Conservation (phyloP, 2,797 vertebrate genomes). For the Semaprochilodus insignis region DNA sequence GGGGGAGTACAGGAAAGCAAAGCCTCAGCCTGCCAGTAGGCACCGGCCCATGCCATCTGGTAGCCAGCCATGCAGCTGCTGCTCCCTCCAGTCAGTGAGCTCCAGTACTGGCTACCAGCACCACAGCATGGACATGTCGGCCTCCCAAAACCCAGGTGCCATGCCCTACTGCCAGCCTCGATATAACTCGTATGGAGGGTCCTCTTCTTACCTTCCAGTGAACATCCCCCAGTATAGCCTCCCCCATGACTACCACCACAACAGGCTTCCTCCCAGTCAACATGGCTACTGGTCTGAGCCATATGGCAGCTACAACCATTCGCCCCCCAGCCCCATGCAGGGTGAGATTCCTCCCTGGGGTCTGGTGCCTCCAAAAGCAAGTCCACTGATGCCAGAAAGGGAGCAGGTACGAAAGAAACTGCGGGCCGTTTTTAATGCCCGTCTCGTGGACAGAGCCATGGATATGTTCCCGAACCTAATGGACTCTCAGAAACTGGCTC, state of each 20-base stretch:
- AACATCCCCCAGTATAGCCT: conserved; percentile 57
- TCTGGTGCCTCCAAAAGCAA: conserved; percentile 10
- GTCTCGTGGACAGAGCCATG: conserved; percentile 78
- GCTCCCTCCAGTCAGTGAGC: conserved; percentile 48
- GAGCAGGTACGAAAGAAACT: conserved; percentile 76
- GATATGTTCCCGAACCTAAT: conserved; percentile 71
- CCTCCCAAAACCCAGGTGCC: conserved; percentile 41
- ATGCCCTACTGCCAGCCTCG: conserved; percentile 36
- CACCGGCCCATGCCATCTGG: conserved; percentile 41
- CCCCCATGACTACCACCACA: conserved; percentile 56
- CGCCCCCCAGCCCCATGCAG: neutral
- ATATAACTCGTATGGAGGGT: conserved; percentile 50
- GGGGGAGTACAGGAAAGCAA: conserved; percentile 30
- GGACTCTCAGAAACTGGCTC: conserved; percentile 75
- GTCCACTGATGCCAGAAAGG: conserved; percentile 52
- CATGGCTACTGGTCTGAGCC: conserved; percentile 68
- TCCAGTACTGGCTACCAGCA: conserved; percentile 40
- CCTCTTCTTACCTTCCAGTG: conserved; percentile 45
- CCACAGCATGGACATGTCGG: conserved; percentile 39
- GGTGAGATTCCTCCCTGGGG: conserved; percentile 56
- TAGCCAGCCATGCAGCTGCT: conserved; percentile 64
- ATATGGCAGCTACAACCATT: conserved; percentile 18
- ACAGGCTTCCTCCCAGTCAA: conserved; percentile 50
- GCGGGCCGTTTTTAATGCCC: conserved; percentile 74
- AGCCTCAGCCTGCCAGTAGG: conserved; percentile 13